A percentile compares a stretch with the other conserved stretches of the same genome.
Evolutionary conservation across 2,797 vertebrate genomes (phyloP).

Genomic region (Sebastes diaconus): DNA sequence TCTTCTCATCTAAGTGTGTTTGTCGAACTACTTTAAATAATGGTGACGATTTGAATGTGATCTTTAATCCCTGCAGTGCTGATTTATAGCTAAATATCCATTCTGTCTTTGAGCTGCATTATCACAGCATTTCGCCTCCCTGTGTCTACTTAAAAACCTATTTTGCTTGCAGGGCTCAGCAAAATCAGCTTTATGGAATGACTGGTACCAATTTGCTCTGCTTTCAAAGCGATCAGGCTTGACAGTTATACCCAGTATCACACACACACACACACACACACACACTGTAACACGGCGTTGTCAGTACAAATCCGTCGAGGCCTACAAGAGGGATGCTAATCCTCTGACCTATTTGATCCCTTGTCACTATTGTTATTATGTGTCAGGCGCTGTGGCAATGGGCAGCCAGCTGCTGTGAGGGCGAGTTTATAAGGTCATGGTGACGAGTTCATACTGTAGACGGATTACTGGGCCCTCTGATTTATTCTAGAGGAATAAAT

Average conservation of each 20-base stretch:
- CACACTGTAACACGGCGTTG: neutral
- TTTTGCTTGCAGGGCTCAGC: constrained; percentile 24
- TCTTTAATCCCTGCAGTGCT: constrained; percentile 3
- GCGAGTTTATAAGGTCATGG: constrained; percentile 52
- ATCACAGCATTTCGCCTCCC: neutral
- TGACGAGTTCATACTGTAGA: constrained; percentile 27
- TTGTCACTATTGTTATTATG: constrained; percentile 55
- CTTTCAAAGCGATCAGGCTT: constrained; percentile 32
- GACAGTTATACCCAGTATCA: constrained; percentile 10
- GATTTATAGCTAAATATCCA: neutral
- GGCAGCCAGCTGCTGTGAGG: constrained; percentile 61
- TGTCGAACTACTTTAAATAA: neutral
- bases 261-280: constrained; percentile 1
- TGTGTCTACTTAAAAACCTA: constrained; percentile 3
- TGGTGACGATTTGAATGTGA: neutral
- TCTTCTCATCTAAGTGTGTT: neutral
- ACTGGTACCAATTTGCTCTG: constrained; percentile 25
- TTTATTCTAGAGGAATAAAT: constrained; percentile 21
- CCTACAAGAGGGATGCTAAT: constrained; percentile 59
- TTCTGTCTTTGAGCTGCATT: constrained; percentile 13
- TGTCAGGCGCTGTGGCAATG: constrained; percentile 18
- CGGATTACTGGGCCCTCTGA: constrained; percentile 45
- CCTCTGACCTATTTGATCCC: constrained; percentile 67
- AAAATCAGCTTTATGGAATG: constrained; percentile 38
- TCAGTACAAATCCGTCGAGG: constrained; percentile 37